Conservation (phyloP, 1,140 invertebrate species). For the Bombus breviceps region DNA sequence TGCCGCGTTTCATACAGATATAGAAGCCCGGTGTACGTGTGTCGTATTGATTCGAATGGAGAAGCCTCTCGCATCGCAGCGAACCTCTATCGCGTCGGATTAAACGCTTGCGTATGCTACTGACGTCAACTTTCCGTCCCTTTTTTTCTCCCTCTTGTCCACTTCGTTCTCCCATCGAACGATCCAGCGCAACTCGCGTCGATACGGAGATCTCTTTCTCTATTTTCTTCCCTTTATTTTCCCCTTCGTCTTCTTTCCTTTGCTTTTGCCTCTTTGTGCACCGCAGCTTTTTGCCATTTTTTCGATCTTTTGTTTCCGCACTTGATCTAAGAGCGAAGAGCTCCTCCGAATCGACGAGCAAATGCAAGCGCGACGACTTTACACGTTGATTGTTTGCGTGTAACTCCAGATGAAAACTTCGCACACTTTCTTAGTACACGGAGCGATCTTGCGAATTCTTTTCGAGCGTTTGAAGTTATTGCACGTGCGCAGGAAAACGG, state of each 20-base stretch:
- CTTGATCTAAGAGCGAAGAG: neutral
- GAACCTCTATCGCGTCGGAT: slow-evolving; percentile 74
- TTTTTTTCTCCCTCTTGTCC: slow-evolving; percentile 12
- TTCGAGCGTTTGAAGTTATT: too few relatives aligned
- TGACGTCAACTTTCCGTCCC: slow-evolving; percentile 59
- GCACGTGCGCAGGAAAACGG: too few relatives aligned
- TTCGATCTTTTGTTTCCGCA: neutral
- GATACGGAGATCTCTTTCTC: neutral
- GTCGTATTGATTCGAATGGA: slow-evolving; percentile 79
- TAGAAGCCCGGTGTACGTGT: slow-evolving; percentile 67
- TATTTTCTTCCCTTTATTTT: neutral
- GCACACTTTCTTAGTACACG: too few relatives aligned
- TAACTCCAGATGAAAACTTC: too few relatives aligned
- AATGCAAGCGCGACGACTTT: neutral
- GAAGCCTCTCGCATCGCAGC: slow-evolving; percentile 74
- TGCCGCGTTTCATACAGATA: slow-evolving; percentile 46
- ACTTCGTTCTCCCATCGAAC: neutral
- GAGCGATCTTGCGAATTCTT: too few relatives aligned
- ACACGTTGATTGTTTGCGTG: neutral
- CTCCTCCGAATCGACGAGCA: neutral
- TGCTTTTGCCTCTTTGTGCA: neutral
- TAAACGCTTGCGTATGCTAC: slow-evolving; percentile 72
- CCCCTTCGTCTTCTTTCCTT: neutral
- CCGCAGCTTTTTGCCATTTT: neutral
- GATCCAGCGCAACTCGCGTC: slow-evolving; percentile 9